Evolutionary conservation across 2,888 invertebrate genomes (phyloP).

Genomic region (Volucella zonaria): DNA sequence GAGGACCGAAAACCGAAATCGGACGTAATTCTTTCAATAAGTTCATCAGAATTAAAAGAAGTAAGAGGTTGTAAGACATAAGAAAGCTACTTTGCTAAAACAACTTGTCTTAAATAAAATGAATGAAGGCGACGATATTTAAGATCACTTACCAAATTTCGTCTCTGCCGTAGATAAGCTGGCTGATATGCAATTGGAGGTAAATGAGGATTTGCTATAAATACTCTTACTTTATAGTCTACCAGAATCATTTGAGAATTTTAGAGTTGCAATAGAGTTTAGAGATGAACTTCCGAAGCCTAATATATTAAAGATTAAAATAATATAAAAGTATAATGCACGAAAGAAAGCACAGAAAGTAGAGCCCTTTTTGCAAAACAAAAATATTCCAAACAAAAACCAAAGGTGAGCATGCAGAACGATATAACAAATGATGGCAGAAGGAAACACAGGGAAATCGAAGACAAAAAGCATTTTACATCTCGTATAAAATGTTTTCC

Average conservation of each 20-base stretch:
- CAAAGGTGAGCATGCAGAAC: background rate
- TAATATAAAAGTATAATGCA: slow-evolving; percentile 44
- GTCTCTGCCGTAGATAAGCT: slow-evolving; percentile 22
- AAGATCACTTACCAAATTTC: slow-evolving; percentile 18
- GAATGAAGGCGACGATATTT: slow-evolving; percentile 28
- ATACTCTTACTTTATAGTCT: slow-evolving; percentile 61
- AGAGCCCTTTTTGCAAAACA: slow-evolving; percentile 10
- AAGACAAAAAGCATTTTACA: background rate
- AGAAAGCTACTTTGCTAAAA: slow-evolving; percentile 23
- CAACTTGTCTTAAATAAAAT: slow-evolving; percentile 29
- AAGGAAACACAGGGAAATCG: background rate
- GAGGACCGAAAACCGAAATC: slow-evolving; percentile 34
- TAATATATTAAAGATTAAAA: slow-evolving; percentile 50
- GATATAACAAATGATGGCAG: background rate
- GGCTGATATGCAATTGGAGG: slow-evolving; percentile 28
- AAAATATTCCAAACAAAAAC: background rate
- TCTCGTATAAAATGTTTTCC: background rate
- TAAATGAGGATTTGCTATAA: slow-evolving; percentile 51
- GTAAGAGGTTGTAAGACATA: slow-evolving; percentile 24
- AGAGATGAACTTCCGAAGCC: slow-evolving; percentile 41
- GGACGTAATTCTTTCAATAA: slow-evolving; percentile 37
- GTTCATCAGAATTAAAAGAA: slow-evolving; percentile 29
- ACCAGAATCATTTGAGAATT: slow-evolving; percentile 45
- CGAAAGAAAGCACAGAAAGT: slow-evolving; percentile 24
- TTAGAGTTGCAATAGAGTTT: slow-evolving; percentile 50